A percentile compares a stretch with the other conserved stretches of the same genome.
Evolutionary conservation across 2,113 vertebrate species (phyloP).

Genomic region (Octodon degus): DNA sequence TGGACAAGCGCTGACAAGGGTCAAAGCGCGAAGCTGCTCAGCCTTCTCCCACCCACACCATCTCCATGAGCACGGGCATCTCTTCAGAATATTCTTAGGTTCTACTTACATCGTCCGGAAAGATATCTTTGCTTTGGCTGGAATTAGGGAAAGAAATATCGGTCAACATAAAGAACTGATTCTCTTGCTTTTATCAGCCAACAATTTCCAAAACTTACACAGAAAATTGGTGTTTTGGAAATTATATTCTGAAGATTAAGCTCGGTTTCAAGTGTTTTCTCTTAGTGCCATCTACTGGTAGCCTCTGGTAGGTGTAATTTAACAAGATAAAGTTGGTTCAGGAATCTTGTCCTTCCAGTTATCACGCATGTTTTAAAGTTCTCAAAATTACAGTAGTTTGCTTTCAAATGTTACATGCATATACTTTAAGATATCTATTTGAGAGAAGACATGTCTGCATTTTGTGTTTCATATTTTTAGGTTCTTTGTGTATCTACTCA

Average conservation of each 20-base stretch:
- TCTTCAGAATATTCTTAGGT: neutral
- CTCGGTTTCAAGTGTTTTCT: conserved; percentile 23
- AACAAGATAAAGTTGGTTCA: neutral
- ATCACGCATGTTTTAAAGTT: neutral
- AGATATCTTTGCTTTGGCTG: neutral
- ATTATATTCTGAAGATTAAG: neutral
- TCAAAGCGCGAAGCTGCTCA: neutral
- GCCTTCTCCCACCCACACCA: neutral
- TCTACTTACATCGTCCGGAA: neutral
- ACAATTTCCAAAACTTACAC: neutral
- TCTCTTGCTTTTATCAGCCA: neutral
- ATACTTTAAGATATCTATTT: conserved; percentile 6
- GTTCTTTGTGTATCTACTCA: neutral
- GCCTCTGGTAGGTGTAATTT: neutral
- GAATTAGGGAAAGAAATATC: neutral
- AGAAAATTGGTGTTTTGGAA: neutral
- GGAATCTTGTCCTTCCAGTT: neutral
- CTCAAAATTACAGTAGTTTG: neutral
- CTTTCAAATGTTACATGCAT: neutral
- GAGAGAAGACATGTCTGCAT: neutral
- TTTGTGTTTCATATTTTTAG: neutral
- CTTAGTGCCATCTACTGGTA: conserved; percentile 71
- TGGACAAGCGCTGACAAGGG: neutral
- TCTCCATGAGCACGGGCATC: neutral
- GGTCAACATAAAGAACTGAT: neutral